phyloP scores from a whole-genome alignment of 2,797 vertebrate species.

The Neomorphus geoffroyi region DNA sequence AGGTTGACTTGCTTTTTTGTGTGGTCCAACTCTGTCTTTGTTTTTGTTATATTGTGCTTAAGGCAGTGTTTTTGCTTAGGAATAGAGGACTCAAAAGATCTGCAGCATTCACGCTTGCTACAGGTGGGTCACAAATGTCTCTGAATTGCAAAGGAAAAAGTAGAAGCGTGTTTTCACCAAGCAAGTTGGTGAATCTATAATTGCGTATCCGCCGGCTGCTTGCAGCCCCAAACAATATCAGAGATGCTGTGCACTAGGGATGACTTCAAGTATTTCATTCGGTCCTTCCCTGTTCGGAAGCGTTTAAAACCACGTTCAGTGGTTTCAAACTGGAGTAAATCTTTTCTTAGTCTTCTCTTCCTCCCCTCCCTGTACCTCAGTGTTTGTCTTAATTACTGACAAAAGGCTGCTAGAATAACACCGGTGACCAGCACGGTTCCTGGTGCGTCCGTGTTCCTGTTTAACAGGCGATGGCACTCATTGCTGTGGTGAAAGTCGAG shows the following conservation, averaged over 20 bases:
- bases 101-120: not conserved
- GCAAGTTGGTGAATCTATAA: not conserved
- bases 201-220: not conserved
- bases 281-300: not conserved
- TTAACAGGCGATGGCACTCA: not conserved
- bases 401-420: not conserved
- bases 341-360: not conserved
- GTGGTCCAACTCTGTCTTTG: not conserved
- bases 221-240: not conserved
- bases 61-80: not conserved
- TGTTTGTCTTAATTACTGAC: not conserved
- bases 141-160: not conserved
- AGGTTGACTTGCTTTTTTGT: not conserved
- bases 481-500: not conserved
- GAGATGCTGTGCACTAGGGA: not conserved
- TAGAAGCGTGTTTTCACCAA: not conserved
- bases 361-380: not conserved
- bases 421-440: not conserved
- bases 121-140: not conserved
- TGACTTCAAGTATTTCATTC: not conserved
- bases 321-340: not conserved
- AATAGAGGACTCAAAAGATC: not conserved
- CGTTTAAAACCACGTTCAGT: not conserved
- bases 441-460: fast-evolving
- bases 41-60: not conserved